A percentile compares a stretch with the other conserved stretches of the same genome.
phyloP scores from a whole-genome alignment of 2,113 vertebrate genomes.

The Illadopsis cleaveri region DNA sequence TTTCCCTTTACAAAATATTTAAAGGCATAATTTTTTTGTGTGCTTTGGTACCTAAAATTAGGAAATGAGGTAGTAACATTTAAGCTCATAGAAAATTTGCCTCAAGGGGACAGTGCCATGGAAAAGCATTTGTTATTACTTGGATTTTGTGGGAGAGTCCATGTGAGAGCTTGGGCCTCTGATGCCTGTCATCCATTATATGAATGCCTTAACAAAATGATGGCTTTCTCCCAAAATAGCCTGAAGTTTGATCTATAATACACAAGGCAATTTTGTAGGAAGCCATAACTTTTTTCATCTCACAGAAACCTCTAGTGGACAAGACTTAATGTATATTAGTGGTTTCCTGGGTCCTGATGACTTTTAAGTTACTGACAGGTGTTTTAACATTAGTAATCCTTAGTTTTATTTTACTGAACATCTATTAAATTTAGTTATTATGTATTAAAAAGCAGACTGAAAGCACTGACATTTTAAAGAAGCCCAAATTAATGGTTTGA shows the following conservation, averaged over 20 bases:
- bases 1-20: not conserved
- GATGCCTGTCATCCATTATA: not conserved
- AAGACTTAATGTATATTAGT: not conserved
- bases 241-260: not conserved
- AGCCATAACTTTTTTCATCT: not conserved
- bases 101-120: not conserved
- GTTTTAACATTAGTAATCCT: constrained; percentile 41
- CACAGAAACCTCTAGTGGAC: not conserved
- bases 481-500: constrained; percentile 56
- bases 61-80: not conserved
- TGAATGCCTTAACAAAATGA: not conserved
- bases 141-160: not conserved
- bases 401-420: constrained; percentile 48
- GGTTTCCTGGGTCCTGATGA: constrained; percentile 25
- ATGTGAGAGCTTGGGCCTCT: not conserved
- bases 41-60: not conserved
- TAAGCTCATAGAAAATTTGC: not conserved
- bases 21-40: not conserved
- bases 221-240: not conserved
- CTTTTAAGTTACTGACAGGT: constrained; percentile 15
- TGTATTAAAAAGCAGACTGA: constrained; percentile 37
- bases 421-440: constrained; percentile 36
- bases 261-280: not conserved
- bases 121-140: not conserved
- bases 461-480: constrained; percentile 52